A percentile compares a stretch with the other conserved stretches of the same genome.
These are phyloP conservation scores for Apodemus sylvaticus DNA, from an alignment of 2,113 vertebrate genomes.

Conservation along the genomic window DNA sequence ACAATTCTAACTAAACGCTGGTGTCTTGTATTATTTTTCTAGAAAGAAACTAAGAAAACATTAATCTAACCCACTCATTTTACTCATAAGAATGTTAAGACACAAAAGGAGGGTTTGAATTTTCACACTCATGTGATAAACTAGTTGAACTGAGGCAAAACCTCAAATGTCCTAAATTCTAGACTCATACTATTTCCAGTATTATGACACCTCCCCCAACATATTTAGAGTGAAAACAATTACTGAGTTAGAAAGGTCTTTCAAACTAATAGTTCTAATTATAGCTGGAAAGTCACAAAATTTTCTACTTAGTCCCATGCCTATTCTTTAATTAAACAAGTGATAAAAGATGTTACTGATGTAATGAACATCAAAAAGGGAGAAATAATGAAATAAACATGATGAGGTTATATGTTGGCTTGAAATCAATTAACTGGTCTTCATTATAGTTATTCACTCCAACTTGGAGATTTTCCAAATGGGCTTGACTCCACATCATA, in stretches of 20 bases:
- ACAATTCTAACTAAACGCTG: neutral
- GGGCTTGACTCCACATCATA: slow-evolving; percentile 56
- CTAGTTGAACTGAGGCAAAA: slow-evolving; percentile 15
- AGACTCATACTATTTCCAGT: neutral
- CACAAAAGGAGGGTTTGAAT: neutral
- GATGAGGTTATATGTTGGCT: slow-evolving; percentile 80
- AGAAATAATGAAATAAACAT: slow-evolving; percentile 81
- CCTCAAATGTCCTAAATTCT: neutral
- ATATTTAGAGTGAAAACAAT: slow-evolving; percentile 57
- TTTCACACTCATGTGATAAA: neutral
- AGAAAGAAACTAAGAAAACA: neutral
- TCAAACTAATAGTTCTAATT: slow-evolving; percentile 62
- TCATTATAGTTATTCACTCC: slow-evolving; percentile 76
- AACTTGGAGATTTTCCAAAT: slow-evolving; percentile 70
- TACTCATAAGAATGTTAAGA: neutral
- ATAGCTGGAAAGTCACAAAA: slow-evolving; percentile 63
- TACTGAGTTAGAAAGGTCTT: slow-evolving; percentile 44
- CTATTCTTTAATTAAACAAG: slow-evolving; percentile 78
- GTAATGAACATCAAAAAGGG: slow-evolving; percentile 78
- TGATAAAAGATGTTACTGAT: slow-evolving; percentile 80
- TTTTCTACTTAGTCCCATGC: slow-evolving; percentile 54
- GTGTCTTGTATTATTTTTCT: neutral
- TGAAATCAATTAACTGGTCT: slow-evolving; percentile 75
- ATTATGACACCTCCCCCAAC: neutral
- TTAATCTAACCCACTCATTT: neutral